phyloP scores from a whole-genome alignment of 2,888 invertebrate species.

The Teleogryllus oceanicus region DNA sequence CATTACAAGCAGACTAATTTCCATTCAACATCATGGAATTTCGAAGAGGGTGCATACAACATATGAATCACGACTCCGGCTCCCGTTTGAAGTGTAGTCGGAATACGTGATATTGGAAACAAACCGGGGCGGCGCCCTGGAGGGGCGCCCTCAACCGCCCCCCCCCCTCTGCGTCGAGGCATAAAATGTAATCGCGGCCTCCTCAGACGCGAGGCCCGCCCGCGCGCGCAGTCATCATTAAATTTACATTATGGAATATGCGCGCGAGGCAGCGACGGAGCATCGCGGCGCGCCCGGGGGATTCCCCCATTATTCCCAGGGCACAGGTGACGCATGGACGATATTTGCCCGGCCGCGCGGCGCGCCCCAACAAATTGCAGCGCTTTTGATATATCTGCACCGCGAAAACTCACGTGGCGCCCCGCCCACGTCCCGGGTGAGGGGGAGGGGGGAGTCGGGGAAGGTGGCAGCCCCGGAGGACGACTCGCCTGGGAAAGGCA shows the following conservation, averaged over 20 bases:
- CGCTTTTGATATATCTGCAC: not conserved
- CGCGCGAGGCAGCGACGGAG: not conserved
- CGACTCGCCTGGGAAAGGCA: no score
- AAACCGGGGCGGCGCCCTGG: no score
- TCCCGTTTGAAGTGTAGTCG: no score
- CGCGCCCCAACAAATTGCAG: not conserved
- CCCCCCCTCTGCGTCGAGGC: no score
- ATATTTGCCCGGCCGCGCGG: not conserved
- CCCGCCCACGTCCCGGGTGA: no score
- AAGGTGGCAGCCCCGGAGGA: no score
- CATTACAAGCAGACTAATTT: no score
- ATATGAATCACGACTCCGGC: no score
- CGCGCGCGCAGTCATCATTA: not conserved
- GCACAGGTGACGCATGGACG: not conserved
- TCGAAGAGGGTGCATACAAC: not conserved
- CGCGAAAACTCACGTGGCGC: not conserved
- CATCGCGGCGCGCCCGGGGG: not conserved
- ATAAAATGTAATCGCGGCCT: not conserved
- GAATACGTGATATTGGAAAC: no score
- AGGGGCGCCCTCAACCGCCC: no score
- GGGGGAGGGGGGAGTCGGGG: no score
- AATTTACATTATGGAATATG: not conserved
- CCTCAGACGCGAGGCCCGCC: not conserved
- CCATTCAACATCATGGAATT: not conserved
- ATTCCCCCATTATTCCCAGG: not conserved